These are phyloP conservation scores for Nanorana parkeri DNA, from an alignment of 2,113 vertebrate genomes.

Conservation along the genomic window DNA sequence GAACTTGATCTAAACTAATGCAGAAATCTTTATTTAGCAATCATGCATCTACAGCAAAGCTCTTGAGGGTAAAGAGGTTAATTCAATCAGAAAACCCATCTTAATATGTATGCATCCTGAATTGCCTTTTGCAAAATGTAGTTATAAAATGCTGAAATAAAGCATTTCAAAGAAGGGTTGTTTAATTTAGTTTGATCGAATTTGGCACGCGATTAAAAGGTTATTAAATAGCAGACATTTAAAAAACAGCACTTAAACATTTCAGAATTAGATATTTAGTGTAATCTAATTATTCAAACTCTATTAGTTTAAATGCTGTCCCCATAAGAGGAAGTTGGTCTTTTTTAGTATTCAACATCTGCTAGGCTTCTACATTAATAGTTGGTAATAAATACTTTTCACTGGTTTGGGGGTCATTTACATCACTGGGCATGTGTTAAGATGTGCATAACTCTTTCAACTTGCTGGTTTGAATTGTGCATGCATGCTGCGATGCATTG, in stretches of 20 bases:
- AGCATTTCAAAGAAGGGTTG: conserved; percentile 36
- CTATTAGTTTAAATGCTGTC: conserved; percentile 13
- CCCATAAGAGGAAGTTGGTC: background rate
- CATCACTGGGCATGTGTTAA: too few species aligned
- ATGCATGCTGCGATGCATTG: too few species aligned
- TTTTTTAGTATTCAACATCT: background rate
- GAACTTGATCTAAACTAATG: background rate
- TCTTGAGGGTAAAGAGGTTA: conserved; percentile 34
- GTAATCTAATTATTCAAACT: conserved; percentile 26
- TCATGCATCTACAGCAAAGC: conserved; percentile 7
- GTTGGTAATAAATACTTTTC: background rate
- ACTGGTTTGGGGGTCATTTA: background rate
- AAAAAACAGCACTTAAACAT: conserved; percentile 21
- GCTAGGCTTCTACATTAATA: background rate
- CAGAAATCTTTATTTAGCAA: conserved; percentile 11
- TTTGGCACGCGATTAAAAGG: conserved; percentile 11
- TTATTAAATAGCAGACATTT: conserved; percentile 23
- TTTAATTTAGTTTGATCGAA: conserved; percentile 40
- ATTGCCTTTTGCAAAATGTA: conserved; percentile 43
- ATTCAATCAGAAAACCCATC: conserved; percentile 38
- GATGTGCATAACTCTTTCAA: too few species aligned
- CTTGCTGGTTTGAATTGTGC: too few species aligned
- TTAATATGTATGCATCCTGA: conserved; percentile 27
- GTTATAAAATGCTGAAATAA: conserved; percentile 41
- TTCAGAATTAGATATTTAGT: conserved; percentile 31